These are phyloP conservation scores for Orgyia antiqua DNA, from an alignment of 2,888 invertebrate species.

Conservation along the genomic window DNA sequence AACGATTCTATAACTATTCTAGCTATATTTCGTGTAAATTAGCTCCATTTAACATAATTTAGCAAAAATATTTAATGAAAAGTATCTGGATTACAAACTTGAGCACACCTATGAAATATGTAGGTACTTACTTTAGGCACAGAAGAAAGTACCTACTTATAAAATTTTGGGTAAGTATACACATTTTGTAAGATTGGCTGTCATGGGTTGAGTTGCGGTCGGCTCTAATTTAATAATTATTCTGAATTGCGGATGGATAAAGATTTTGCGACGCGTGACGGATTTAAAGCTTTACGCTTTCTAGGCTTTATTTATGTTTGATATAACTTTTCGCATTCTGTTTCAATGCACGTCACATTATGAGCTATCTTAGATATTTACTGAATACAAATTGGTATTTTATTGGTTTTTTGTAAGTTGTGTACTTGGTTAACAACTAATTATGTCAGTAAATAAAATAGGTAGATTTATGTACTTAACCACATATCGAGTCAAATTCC, in stretches of 20 bases:
- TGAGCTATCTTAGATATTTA: not conserved
- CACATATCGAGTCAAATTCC: no score
- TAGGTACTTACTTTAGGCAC: no score
- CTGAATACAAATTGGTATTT: not conserved
- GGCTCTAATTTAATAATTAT: constrained; percentile 67
- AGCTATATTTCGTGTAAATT: no score
- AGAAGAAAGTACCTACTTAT: no score
- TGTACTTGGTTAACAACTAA: not conserved
- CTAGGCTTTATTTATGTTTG: constrained; percentile 41
- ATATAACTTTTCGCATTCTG: not conserved
- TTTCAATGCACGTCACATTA: not conserved
- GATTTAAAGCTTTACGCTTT: constrained; percentile 59
- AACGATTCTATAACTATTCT: no score
- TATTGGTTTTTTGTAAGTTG: not conserved
- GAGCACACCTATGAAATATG: no score
- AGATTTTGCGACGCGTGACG: constrained; percentile 69
- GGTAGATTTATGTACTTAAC: not conserved
- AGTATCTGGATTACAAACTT: no score
- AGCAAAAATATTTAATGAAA: no score
- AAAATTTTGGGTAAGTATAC: no score
- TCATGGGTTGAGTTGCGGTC: constrained; percentile 54
- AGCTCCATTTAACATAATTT: no score
- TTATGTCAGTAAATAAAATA: no score
- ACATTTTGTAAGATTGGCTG: no score
- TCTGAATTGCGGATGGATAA: constrained; percentile 76